phyloP scores from a whole-genome alignment of 2,797 vertebrate genomes.

The Paramormyrops hopkinsi region DNA sequence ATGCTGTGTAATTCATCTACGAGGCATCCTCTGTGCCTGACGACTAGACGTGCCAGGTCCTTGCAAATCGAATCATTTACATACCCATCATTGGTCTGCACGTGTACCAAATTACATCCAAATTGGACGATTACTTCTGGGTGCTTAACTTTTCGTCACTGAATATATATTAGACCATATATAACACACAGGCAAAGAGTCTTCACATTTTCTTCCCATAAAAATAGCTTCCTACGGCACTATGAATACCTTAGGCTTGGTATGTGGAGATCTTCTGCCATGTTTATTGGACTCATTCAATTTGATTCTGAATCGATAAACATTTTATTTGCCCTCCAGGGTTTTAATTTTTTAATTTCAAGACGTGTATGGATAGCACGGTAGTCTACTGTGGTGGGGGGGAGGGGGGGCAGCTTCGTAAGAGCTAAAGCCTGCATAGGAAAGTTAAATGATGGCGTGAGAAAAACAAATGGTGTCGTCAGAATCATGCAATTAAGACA shows the following conservation, averaged over 20 bases:
- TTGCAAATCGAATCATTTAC: neutral
- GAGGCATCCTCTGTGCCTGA: neutral
- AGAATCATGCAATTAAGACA: neutral
- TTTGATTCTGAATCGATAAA: neutral
- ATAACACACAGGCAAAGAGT: neutral
- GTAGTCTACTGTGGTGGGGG: neutral
- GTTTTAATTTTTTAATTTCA: neutral
- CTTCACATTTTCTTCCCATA: neutral
- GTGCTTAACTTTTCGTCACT: neutral
- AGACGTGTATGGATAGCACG: neutral
- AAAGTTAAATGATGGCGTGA: neutral
- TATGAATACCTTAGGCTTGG: neutral
- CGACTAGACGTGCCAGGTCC: neutral
- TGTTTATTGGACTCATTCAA: neutral
- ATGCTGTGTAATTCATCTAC: neutral
- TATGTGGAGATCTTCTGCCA: neutral
- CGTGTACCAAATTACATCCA: neutral
- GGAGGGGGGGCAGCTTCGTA: neutral
- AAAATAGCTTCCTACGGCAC: neutral
- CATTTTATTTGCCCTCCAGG: neutral
- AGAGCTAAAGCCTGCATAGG: neutral
- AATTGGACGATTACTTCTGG: neutral
- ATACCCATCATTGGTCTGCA: neutral
- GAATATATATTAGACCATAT: neutral
- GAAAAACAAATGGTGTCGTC: neutral